Conservation (phyloP, 2,888 invertebrate species). For the Eucera pruinosa region DNA sequence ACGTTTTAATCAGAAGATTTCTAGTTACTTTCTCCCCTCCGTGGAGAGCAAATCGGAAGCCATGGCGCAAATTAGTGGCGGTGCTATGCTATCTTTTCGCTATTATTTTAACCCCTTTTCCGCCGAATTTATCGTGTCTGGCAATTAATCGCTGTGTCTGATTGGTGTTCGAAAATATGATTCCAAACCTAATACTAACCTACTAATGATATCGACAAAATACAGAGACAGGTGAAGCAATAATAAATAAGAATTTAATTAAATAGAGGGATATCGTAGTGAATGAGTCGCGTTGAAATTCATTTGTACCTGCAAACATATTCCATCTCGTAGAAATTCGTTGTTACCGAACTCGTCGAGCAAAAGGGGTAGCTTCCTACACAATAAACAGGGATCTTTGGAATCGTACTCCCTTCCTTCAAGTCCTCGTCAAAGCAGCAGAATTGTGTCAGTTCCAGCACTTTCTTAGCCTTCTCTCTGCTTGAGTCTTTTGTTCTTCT, state of each 20-base stretch:
- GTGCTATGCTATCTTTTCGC: constrained; percentile 68
- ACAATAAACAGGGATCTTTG: constrained; percentile 69
- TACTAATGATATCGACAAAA: not conserved
- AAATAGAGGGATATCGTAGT: not conserved
- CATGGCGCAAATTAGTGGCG: constrained; percentile 70
- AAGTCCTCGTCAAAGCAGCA: constrained; percentile 66
- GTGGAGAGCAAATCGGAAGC: constrained; percentile 40
- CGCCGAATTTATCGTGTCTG: constrained; percentile 71
- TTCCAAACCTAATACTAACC: constrained; percentile 32
- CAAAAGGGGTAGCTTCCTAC: constrained; percentile 26
- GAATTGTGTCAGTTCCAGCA: constrained; percentile 70
- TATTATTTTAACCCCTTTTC: constrained; percentile 73
- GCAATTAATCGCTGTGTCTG: constrained; percentile 71
- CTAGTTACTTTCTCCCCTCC: constrained; percentile 47
- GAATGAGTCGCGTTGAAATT: not conserved
- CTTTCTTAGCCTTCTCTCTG: constrained; percentile 64
- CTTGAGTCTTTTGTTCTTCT: constrained; percentile 52
- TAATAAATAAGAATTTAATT: constrained; percentile 11
- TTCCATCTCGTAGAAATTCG: not conserved
- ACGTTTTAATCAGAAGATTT: constrained; percentile 78
- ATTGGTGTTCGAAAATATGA: constrained; percentile 52
- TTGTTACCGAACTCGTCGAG: not conserved
- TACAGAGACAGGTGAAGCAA: constrained; percentile 31
- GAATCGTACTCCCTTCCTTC: constrained; percentile 72
- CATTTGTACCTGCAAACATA: constrained; percentile 4